Base-by-base conservation (phyloP, 2,113 vertebrate species). In the Megatriorchis doriae region DNA sequence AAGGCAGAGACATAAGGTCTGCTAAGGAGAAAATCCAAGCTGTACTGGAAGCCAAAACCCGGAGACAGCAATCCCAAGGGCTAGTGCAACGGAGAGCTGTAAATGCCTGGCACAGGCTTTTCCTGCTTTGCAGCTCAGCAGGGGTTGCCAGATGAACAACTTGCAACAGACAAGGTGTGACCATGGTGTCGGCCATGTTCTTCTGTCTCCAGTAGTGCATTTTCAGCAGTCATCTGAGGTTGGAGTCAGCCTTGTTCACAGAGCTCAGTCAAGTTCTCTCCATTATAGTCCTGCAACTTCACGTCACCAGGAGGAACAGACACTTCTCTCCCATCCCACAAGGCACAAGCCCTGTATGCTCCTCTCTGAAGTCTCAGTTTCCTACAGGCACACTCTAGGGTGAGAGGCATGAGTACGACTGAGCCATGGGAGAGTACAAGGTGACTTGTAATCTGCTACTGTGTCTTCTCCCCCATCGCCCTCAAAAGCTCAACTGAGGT, bases 131-230 rank as follows among this genome's bases (percentile, higher is more conserved):
- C 73, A 83, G 80, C 63, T 73, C 43, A 22, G 59, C 27, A 10
- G 3, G 22, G 45, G 10, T 6, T 85, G 66, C 36, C 45, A 42
- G 59, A 38, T 26, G 63, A 66, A 20, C 5, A 1, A 38, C 63
- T 84, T 34, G 16, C 21, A 34, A 6, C 31, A 85, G 74, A 34
- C 34, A 50, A 55, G 11, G 62, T 27, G 23, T 42, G 52, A 43
- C 38, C 3, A 1, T 18, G 20, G 23, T 20, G 45, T 65, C 65
- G 40, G 45, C 79, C 20, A 3, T 11, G 21, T n/a, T n/a, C n/a
- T 59, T 0, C 3, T 29, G 22, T 40, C 42, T 77, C 16, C 0
- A 3, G 0, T 19, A 42, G 23, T 2, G 3, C 3, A 4, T 36
- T 81, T 65, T 91, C 84, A n/a, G 72, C 13, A 0, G 32, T 22